Evolutionary conservation across 1,140 invertebrate species (phyloP), one percentile per base, ranked within the genome.

Genomic region (Eufriesea mexicana): DNA sequence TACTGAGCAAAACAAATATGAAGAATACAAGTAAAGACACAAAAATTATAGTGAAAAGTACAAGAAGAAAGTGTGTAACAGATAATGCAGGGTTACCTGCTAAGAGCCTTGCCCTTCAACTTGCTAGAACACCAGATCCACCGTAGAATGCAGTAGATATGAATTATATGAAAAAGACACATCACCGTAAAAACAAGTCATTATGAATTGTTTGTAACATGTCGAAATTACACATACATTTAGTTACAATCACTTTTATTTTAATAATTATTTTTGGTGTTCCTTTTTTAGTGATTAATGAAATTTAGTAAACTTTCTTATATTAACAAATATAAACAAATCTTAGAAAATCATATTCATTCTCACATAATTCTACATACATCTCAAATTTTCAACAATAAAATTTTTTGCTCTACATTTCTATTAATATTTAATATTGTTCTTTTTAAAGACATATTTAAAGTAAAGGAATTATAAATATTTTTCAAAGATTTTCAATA

Each of bases 21-120:
- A 61, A 77, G 42, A 71, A 81, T 67, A 85, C 75, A 85, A 55
- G 59, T 67, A 86, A 68, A 83, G 28, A 78, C 49, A 84, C 23
- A 87, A 35, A 86, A 73, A 83, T 68, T 83, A 86, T 88, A 81
- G 83, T 76, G 82, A 86, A 89, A 87, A 76, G 62, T 55, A 75
- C 42, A 72, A 28, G 75, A 84, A 79, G 62, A 54, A 59, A 84
- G 67, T 70, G 59, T 84, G 81, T 91, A 90, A 82, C 85, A 88
- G 92, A 92, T 90, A 89, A 91, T 90, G 92, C 91, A 88, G 94
- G 95, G 96, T 96, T 96, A 97, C 96, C 96, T 97, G 96, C 95
- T 96, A 94, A 97, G 94, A 95, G 95, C 96, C 95, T 96, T 96
- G 95, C 96, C 96, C 94, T 96, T 96, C 92, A 97, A 96, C 96